These are phyloP conservation scores for Pentamera pediparva DNA, from an alignment of 53 echinoderm and acorn worm species.

Conservation along the genomic window DNA sequence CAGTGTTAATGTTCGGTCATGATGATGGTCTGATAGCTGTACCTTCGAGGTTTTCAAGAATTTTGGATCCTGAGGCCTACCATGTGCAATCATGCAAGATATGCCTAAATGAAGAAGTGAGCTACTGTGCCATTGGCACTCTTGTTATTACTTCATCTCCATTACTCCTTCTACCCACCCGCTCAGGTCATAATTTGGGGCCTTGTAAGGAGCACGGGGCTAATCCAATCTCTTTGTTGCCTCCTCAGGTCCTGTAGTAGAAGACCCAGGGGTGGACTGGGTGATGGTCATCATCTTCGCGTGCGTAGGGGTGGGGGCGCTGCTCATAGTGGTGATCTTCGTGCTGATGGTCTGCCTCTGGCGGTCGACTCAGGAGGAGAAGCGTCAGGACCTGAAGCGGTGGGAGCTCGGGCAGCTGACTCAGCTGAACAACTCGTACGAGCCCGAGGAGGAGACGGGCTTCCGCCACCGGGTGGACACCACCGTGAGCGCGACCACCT, in stretches of 20 bases:
- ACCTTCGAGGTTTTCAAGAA: too few relatives aligned
- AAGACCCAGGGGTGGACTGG: neutral
- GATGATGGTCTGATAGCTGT: too few relatives aligned
- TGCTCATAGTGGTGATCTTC: slow-evolving; percentile 5
- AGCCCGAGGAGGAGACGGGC: slow-evolving; percentile 9
- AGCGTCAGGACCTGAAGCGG: slow-evolving; percentile 5
- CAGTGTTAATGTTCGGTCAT: too few relatives aligned
- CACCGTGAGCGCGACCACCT: slow-evolving; percentile 16
- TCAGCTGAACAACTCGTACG: slow-evolving; percentile 48
- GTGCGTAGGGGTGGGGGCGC: slow-evolving; percentile 15
- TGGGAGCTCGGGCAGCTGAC: slow-evolving; percentile 34
- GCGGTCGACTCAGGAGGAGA: slow-evolving; percentile 18
- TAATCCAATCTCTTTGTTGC: neutral
- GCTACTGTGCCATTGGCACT: too few relatives aligned
- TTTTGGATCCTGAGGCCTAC: too few relatives aligned
- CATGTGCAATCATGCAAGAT: too few relatives aligned
- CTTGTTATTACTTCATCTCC: too few relatives aligned
- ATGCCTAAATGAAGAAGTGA: too few relatives aligned
- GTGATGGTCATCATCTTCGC: slow-evolving; percentile 9
- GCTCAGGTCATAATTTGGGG: too few relatives aligned
- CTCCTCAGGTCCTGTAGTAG: neutral
- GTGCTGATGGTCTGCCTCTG: slow-evolving; percentile 15
- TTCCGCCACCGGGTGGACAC: slow-evolving; percentile 22
- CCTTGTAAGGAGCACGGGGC: neutral
- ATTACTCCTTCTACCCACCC: too few relatives aligned